Base-by-base conservation (phyloP, 2,113 vertebrate species). In the Taxidea taxus region DNA sequence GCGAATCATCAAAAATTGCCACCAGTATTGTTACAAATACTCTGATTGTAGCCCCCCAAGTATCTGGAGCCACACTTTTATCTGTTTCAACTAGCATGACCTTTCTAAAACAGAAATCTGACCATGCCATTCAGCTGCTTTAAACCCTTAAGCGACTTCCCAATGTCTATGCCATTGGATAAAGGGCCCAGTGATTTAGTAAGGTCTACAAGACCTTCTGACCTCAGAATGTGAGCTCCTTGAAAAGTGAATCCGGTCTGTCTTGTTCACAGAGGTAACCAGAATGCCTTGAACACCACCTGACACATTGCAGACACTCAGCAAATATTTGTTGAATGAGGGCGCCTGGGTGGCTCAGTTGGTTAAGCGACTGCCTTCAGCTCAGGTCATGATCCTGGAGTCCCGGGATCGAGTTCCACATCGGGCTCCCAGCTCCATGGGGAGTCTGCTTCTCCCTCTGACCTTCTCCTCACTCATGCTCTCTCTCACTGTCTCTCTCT, bases 51-150 rank as follows among this genome's bases (percentile, higher is more conserved):
- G 75, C 60, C 70, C 84, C 90, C 3, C 7, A 25, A 89, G 47
- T 60, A 91, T 62, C 81, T 88, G 51, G 13, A 83, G 62, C 68
- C 44, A 91, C 11, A 54, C 29, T 88, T 89, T 44, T 37, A 54
- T 68, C 60, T 75, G 51, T 64, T 70, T 83, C 62, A 23, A 58
- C 51, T 54, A 68, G 47, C 47, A 27, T 34, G 47, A 60, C 29
- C 47, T 86, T 91, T 88, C 66, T 47, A 68, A 94, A 95, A 54
- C 42, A 93, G 83, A 94, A 66, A 86, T 89, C 14, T 64, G 27
- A 68, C 13, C 21, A 62, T 31, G 8, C 11, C 34, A 77, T 70
- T 90, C 94, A 42, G 2, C 89, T 85, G 42, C 42, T 96, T 96
- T 74, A 89, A 93, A 80, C 16, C 13, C 39, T 62, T 78, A 25